Evolutionary conservation across 30 jellyfish, hydroid and myxozoan species (phyloP).

Genomic region (Turritopsis dohrnii): DNA sequence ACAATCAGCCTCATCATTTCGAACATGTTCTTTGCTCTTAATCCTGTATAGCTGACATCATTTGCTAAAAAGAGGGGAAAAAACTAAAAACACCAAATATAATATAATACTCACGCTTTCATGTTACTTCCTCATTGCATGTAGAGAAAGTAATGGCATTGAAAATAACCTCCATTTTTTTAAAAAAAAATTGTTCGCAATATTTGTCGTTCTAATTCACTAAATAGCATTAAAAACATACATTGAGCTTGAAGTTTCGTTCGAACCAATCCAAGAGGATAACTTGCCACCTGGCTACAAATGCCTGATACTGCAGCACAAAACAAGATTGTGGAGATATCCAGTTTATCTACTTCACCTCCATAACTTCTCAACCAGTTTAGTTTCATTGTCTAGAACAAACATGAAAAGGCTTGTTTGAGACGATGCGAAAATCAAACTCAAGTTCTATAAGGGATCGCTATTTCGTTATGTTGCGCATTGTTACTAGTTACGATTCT

Average conservation of each 20-base stretch:
- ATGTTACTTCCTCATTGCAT: neutral
- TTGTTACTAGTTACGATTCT: too few relatives aligned
- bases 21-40: slow-evolving; percentile 52
- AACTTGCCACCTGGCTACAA: slow-evolving; percentile 84
- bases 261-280: slow-evolving; percentile 85
- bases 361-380: slow-evolving; percentile 72
- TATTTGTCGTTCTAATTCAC: too few relatives aligned
- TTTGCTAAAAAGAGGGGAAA: slow-evolving; percentile 11
- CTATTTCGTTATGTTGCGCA: too few relatives aligned
- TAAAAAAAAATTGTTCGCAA: too few relatives aligned
- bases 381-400: slow-evolving; percentile 58
- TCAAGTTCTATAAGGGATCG: too few relatives aligned
- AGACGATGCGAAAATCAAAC: too few relatives aligned
- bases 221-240: slow-evolving; percentile 24
- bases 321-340: slow-evolving; percentile 45
- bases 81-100: too few relatives aligned
- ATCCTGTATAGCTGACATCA: slow-evolving; percentile 16
- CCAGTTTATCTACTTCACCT: slow-evolving; percentile 60
- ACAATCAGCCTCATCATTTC: slow-evolving; percentile 60
- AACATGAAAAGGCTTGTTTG: neutral
- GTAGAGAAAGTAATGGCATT: too few relatives aligned
- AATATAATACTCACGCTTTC: neutral
- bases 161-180: neutral
- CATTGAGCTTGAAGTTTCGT: slow-evolving; percentile 96
- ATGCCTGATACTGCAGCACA: slow-evolving; percentile 90